Percentiles rank a stretch among this genome's conserved stretches.
phyloP scores from a whole-genome alignment of 2,888 invertebrate genomes.

The Habroteleia sp. region DNA sequence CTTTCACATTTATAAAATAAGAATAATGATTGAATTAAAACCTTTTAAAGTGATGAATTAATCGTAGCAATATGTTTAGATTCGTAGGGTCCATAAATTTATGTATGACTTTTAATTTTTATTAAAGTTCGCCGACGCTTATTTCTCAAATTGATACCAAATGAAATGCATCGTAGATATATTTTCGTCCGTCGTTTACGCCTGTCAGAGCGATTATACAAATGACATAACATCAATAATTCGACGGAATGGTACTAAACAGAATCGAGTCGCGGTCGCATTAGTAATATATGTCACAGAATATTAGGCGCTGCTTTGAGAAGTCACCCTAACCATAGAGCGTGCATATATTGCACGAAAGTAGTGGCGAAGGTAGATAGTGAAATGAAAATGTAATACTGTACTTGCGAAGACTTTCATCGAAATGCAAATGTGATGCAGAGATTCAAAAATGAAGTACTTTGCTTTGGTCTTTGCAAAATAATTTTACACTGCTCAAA shows the following conservation, averaged over 20 bases:
- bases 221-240: slow-evolving; percentile 54
- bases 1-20: too few species aligned
- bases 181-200: slow-evolving; percentile 41
- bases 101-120: slow-evolving; percentile 28
- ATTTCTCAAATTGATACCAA: slow-evolving; percentile 28
- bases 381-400: slow-evolving; percentile 58
- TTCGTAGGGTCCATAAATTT: background rate
- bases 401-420: slow-evolving; percentile 41
- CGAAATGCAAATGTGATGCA: slow-evolving; percentile 41
- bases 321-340: slow-evolving; percentile 55
- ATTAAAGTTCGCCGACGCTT: background rate
- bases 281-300: slow-evolving; percentile 62
- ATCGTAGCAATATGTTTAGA: background rate
- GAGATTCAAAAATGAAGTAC: slow-evolving; percentile 31
- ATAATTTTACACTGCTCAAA: too few species aligned
- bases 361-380: slow-evolving; percentile 35
- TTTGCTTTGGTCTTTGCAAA: too few species aligned
- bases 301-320: slow-evolving; percentile 55
- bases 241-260: slow-evolving; percentile 40
- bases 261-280: slow-evolving; percentile 49
- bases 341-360: slow-evolving; percentile 49
- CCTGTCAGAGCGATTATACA: slow-evolving; percentile 51
- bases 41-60: slow-evolving; percentile 13
- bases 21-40: too few species aligned
- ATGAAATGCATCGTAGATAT: slow-evolving; percentile 35